Percentiles rank a stretch among this genome's conserved stretches.
phyloP scores from a whole-genome alignment of 2,797 vertebrate genomes.

The Semaprochilodus insignis region DNA sequence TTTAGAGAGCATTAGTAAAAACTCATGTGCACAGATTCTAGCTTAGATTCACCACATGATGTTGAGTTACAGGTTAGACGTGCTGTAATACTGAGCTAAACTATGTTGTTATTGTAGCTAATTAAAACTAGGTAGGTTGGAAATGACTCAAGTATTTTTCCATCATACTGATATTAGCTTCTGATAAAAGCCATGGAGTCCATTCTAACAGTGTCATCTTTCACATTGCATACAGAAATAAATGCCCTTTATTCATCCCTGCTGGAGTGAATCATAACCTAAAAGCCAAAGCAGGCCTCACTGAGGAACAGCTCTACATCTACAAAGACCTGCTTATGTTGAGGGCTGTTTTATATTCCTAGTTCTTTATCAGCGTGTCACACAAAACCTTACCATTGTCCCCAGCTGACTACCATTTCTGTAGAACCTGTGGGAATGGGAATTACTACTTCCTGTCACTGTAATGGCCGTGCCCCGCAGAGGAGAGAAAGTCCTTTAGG shows the following conservation, averaged over 20 bases:
- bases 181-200: no score
- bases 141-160: neutral
- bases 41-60: neutral
- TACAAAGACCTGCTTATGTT: neutral
- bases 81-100: neutral
- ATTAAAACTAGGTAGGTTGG: neutral
- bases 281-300: neutral
- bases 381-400: conserved; percentile 44
- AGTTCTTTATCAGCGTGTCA: conserved; percentile 28
- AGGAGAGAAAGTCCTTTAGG: conserved; percentile 47
- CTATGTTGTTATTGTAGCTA: neutral
- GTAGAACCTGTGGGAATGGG: conserved; percentile 38
- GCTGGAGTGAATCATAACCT: neutral
- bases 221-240: no score
- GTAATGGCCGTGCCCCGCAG: conserved; percentile 59
- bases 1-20: no score
- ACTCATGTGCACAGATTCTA: neutral
- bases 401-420: conserved; percentile 27
- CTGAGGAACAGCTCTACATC: neutral
- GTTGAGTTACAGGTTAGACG: no score
- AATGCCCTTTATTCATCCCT: no score
- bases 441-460: conserved; percentile 57
- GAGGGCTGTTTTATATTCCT: conserved; percentile 3
- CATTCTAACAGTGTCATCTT: no score
- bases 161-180: no score